A percentile compares a stretch with the other conserved stretches of the same genome.
phyloP scores from a whole-genome alignment of 2,888 invertebrate genomes.

The Cheilosia variabilis region DNA sequence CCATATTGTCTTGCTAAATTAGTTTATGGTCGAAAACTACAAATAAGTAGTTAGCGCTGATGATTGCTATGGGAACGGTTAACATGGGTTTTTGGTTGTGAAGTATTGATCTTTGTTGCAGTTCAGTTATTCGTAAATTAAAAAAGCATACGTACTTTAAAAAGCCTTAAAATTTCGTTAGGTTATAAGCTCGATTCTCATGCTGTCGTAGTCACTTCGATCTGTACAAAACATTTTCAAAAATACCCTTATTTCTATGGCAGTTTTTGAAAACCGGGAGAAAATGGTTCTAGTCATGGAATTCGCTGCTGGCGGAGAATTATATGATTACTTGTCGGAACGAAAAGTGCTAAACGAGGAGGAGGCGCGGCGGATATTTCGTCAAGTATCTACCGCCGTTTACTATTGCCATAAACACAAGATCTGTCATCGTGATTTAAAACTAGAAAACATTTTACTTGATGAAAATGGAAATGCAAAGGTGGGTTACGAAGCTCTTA shows the following conservation, averaged over 20 bases:
- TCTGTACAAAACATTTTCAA: neutral
- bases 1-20: too few relatives aligned
- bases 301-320: slow-evolving; percentile 98
- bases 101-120: too few relatives aligned
- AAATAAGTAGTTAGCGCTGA: too few relatives aligned
- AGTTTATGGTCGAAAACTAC: too few relatives aligned
- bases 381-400: slow-evolving; percentile 98
- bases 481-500: slow-evolving; percentile 84
- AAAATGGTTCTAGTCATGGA: slow-evolving; percentile 99
- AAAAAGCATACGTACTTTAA: too few relatives aligned
- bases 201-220: too few relatives aligned
- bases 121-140: too few relatives aligned
- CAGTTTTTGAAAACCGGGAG: slow-evolving; percentile 99
- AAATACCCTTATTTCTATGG: slow-evolving; percentile 5
- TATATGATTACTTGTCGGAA: slow-evolving; percentile 98
- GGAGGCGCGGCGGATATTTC: slow-evolving; percentile 96
- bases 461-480: slow-evolving; percentile 98
- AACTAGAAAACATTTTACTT: slow-evolving; percentile 96
- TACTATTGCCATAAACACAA: slow-evolving; percentile 99
- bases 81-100: too few relatives aligned
- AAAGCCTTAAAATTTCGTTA: too few relatives aligned
- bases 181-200: too few relatives aligned
- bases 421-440: slow-evolving; percentile 98
- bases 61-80: too few relatives aligned
- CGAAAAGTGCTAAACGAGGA: slow-evolving; percentile 95